Conservation (phyloP, 2,888 invertebrate species). For the Callinectes sapidus region DNA sequence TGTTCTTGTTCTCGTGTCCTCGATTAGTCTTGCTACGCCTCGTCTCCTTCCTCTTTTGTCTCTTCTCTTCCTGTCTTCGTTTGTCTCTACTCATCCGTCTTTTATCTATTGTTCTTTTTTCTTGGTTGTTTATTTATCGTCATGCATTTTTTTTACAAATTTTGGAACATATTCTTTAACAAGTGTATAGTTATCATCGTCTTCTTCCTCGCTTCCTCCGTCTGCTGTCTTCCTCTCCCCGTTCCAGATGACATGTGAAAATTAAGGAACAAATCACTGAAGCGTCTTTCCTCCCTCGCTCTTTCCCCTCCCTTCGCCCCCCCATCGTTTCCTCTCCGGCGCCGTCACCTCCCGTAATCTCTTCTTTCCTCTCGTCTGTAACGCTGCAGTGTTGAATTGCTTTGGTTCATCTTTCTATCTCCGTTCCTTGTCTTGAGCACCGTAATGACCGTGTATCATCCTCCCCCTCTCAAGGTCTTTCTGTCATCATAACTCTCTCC, state of each 20-base stretch:
- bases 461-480: neutral
- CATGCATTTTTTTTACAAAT: neutral
- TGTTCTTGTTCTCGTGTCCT: neutral
- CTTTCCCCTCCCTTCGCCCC: neutral
- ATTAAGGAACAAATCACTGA: constrained; percentile 19
- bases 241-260: constrained; percentile 13
- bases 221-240: constrained; percentile 21
- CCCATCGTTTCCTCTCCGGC: too few species aligned
- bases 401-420: neutral
- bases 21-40: neutral
- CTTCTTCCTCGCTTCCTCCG: neutral
- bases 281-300: neutral
- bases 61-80: neutral
- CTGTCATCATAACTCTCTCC: neutral
- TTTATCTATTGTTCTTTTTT: neutral
- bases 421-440: neutral
- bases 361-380: neutral
- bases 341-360: neutral
- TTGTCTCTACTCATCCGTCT: neutral
- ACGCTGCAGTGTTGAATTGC: neutral
- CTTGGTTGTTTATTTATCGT: neutral
- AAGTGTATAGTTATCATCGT: neutral
- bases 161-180: neutral
- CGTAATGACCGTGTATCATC: neutral
- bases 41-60: neutral